Evolutionary conservation across 2,888 invertebrate species (phyloP), one percentile per base, ranked within the genome.

Genomic region (Agelastica alni): DNA sequence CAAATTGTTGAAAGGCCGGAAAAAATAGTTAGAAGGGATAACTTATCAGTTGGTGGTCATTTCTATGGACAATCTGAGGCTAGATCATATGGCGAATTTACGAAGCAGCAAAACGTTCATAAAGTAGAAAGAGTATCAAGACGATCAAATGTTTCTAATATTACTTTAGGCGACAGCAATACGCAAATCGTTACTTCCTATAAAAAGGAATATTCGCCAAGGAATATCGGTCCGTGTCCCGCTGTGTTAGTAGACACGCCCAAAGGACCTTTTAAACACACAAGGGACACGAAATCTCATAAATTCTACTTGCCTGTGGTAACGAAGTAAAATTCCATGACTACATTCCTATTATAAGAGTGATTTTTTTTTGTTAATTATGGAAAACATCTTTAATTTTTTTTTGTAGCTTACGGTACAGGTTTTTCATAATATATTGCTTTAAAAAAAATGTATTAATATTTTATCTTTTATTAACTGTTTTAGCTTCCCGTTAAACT

Each of bases 251-350:
- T 92, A 48, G 88, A 91, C 69, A 81, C 86, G 30, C 85, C 88
- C 51, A 82, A 84, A 59, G 86, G 89, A 51, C 89, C 89, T 12
- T 93, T 87, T 77, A 89, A 89, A 75, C 91, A 92, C 70, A 91
- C 91, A 17, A 82, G 91, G 59, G 90, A 93, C 74, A 89, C 92
- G 7, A 88, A 86, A 64, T 87, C 89, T 70, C 92, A 93, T 76
- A 91, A 89, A 74, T 92, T 91, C 75, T 93, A 91, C 73, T 82
- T 89, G 72, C 82, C 88, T 2, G 83, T 85, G 72, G 80, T 83
- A 56, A 80, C 80, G 30, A 81, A 76, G 61, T 76, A 46, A 39
- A 43, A 48, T 39, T 28, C 47, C 37, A 39, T 48, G 16, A 42
- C 26, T 42, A 39, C 30, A 39, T 37, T 48, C 39, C 28, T 30